phyloP scores from a whole-genome alignment of 2,113 vertebrate genomes.

The Gavialis gangeticus region DNA sequence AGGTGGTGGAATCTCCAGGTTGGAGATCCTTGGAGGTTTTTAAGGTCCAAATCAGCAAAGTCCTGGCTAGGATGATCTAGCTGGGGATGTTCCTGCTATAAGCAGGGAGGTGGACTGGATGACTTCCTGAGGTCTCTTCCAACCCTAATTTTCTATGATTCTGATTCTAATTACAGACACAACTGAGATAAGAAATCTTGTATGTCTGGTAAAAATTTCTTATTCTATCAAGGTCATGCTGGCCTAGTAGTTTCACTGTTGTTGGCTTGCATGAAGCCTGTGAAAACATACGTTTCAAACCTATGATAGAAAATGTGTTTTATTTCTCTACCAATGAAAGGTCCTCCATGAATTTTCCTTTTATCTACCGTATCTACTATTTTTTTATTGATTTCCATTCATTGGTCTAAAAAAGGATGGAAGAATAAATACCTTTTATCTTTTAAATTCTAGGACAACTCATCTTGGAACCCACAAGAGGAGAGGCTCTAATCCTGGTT shows the following conservation, averaged over 20 bases:
- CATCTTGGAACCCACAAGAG: no score
- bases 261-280: not conserved
- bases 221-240: not conserved
- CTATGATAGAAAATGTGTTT: not conserved
- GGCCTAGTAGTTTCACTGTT: not conserved
- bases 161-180: not conserved
- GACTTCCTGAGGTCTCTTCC: no score
- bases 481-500: no score
- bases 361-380: not conserved
- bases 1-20: no score
- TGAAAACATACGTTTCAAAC: not conserved
- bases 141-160: not conserved
- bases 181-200: not conserved
- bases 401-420: not conserved
- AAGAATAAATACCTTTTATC: not conserved
- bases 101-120: no score
- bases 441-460: not conserved
- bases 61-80: no score
- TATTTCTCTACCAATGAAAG: not conserved
- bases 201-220: not conserved
- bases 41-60: not conserved
- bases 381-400: not conserved
- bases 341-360: rapidly evolving
- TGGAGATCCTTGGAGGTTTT: no score
- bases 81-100: no score